Base-by-base conservation (phyloP, 2,888 invertebrate genomes). In the Drosophila fulvimacula region DNA sequence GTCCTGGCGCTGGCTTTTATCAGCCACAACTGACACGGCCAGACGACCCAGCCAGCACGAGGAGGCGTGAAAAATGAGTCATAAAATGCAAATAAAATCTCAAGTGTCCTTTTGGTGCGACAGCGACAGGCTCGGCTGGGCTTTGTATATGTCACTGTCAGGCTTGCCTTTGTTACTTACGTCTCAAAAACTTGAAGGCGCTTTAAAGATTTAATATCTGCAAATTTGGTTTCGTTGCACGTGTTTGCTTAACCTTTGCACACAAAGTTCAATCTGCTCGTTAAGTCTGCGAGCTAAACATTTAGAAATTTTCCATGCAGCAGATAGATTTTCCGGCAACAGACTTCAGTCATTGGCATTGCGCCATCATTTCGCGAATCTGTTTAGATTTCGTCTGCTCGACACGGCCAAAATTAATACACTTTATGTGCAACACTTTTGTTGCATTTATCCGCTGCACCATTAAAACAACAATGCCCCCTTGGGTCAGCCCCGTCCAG, bases 81-180 rank as follows among this genome's bases (percentile, higher is more conserved):
- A 85, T 85, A 85, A 85, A 85, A 85, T 89, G 89, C 89, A 85
- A 85, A 85, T 85, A 85, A 85, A 82, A 88, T 78, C 70, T 85
- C 73, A 74, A 85, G 89, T 79, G 81, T 86, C 82, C 87, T 82
- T 71, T 57, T 5, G 61, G 15, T 27, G 34, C 57, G 19, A 55
- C 19, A 49, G 52, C 36, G 21, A 36, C 63, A 42, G 75, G 41
- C 44, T 19, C 30, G n/a, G 6, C 24, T 38, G 36, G 30, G 55
- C 51, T 38, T 59, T 42, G 51, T 76, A 64, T 61, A 42, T 73
- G 79, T 78, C 79, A 78, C 64, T 76, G 78, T 79, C 77, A 70
- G 68, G 68, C 55, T 68, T 59, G 32, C 17, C 19, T 19, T 21
- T 19, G 21, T 30, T 9, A 15, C 9, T n/a, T 7, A 17, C 13